Evolutionary conservation across 1,140 invertebrate genomes (phyloP).

Genomic region (Rhyacophila brunnea): DNA sequence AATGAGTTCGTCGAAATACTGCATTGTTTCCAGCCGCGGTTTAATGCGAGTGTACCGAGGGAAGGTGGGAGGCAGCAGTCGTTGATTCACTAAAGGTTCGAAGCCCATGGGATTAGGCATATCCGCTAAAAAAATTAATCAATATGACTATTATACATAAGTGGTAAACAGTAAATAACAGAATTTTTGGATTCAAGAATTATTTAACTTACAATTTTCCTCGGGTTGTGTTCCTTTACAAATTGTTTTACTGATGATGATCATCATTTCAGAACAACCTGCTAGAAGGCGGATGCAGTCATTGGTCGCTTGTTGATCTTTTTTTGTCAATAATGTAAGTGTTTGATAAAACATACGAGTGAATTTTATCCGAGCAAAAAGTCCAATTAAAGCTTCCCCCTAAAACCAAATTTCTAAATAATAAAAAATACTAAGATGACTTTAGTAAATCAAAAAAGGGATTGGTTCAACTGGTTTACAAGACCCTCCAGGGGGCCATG

Average conservation of each 20-base stretch:
- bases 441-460: neutral
- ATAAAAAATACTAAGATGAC: constrained; percentile 3
- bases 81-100: constrained; percentile 92
- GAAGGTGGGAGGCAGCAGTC: constrained; percentile 94
- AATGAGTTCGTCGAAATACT: constrained; percentile 83
- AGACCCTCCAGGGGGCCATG: too few species aligned
- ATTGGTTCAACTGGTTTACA: neutral
- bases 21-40: constrained; percentile 75
- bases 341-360: constrained; percentile 82
- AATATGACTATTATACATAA: neutral
- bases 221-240: constrained; percentile 72
- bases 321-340: constrained; percentile 64
- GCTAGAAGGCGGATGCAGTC: constrained; percentile 59
- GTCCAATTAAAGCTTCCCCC: constrained; percentile 62
- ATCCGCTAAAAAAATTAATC: constrained; percentile 47
- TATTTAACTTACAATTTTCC: constrained; percentile 61
- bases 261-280: constrained; percentile 72
- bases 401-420: constrained; percentile 37
- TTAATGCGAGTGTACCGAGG: constrained; percentile 94
- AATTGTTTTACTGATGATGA: constrained; percentile 76
- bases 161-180: neutral
- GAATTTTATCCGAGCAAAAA: constrained; percentile 82
- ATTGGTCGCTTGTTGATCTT: constrained; percentile 46
- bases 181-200: neutral
- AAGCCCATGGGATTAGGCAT: constrained; percentile 78